These are phyloP conservation scores for Melipona beecheii DNA, from an alignment of 2,888 invertebrate species.

Conservation along the genomic window DNA sequence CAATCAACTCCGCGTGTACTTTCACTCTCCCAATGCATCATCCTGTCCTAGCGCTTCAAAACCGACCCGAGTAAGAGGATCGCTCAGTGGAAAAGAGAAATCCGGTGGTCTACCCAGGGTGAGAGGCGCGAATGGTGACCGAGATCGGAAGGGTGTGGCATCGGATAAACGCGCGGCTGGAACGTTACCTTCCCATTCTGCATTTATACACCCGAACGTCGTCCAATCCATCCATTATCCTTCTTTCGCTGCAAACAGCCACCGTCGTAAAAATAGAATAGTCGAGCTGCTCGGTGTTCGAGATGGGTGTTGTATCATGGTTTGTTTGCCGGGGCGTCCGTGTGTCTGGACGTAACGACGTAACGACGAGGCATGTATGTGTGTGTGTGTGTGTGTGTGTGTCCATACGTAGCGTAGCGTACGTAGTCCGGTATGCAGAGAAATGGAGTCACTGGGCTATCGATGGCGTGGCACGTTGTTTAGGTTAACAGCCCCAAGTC, in stretches of 20 bases:
- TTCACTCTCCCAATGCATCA: neutral
- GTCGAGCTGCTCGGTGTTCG: neutral
- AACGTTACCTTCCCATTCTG: neutral
- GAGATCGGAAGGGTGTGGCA: slow-evolving; percentile 36
- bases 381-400: slow-evolving; percentile 11
- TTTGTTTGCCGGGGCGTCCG: neutral
- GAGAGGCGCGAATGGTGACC: neutral
- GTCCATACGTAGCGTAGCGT: neutral
- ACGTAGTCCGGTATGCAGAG: slow-evolving; percentile 42
- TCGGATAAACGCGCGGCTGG: slow-evolving; percentile 16
- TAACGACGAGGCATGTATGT: neutral
- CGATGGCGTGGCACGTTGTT: slow-evolving; percentile 64
- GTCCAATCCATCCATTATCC: slow-evolving; percentile 26
- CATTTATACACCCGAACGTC: slow-evolving; percentile 21
- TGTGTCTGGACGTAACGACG: slow-evolving; percentile 11
- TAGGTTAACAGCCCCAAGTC: slow-evolving; percentile 78
- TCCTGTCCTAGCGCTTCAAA: neutral
- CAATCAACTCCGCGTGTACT: neutral
- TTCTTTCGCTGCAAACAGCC: neutral
- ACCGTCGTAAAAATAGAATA: slow-evolving; percentile 25
- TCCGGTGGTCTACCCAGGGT: neutral
- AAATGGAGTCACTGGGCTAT: slow-evolving; percentile 72
- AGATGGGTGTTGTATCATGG: neutral
- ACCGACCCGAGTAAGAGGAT: slow-evolving; percentile 1
- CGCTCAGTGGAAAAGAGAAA: neutral